Evolutionary conservation across 92 coral and sea anemone genomes (phyloP).

Genomic region (Heliopora coerulea): DNA sequence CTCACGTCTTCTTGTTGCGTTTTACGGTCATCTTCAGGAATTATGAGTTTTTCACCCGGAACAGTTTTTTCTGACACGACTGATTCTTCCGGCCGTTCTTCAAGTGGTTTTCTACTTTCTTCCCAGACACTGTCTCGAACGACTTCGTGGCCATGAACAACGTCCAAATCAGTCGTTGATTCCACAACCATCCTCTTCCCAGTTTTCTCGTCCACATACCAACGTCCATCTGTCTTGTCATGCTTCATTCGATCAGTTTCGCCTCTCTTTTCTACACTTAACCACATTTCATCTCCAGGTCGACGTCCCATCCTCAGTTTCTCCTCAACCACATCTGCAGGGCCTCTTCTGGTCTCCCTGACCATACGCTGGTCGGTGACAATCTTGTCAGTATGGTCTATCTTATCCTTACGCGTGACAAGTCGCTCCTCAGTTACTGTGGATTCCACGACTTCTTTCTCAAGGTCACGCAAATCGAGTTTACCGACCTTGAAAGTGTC

Average conservation of each 20-base stretch:
- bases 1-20: constrained; percentile 19
- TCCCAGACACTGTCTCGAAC: constrained; percentile 31
- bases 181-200: neutral
- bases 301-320: constrained; percentile 14
- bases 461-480: constrained; percentile 37
- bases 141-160: constrained; percentile 20
- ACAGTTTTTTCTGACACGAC: constrained; percentile 1
- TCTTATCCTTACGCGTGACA: neutral
- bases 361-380: constrained; percentile 18
- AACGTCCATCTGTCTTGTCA: constrained; percentile 24
- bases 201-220: constrained; percentile 6
- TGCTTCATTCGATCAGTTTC: neutral
- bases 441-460: constrained; percentile 24
- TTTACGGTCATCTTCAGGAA: constrained; percentile 27
- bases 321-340: constrained; percentile 9
- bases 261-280: neutral
- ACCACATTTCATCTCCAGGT: constrained; percentile 5
- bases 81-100: constrained; percentile 12
- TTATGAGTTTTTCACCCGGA: neutral
- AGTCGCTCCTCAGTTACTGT: constrained; percentile 6
- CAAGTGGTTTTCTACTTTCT: constrained; percentile 30
- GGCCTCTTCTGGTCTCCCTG: neutral
- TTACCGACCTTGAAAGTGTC: constrained; percentile 26
- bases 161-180: constrained; percentile 6
- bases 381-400: constrained; percentile 1